Conservation (phyloP, 2,113 vertebrate species). For the Anguilla japonica region DNA sequence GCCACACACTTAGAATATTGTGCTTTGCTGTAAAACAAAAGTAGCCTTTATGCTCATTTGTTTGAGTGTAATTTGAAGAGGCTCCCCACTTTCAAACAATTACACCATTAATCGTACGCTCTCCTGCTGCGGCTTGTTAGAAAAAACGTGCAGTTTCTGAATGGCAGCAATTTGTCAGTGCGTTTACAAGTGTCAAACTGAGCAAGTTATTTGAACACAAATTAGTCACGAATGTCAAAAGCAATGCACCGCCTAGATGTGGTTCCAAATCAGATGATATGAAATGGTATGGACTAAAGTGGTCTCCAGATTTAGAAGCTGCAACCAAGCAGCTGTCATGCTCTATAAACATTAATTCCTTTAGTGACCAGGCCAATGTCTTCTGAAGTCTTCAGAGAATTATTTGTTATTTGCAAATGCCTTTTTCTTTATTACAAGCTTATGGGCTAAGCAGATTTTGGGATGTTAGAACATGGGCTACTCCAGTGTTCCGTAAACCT, state of each 20-base stretch:
- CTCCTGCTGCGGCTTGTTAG: not conserved
- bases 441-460: too few relatives aligned
- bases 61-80: constrained; percentile 6
- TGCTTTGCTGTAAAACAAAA: not conserved
- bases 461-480: not conserved
- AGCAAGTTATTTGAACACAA: constrained; percentile 51
- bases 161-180: constrained; percentile 53
- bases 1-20: not conserved
- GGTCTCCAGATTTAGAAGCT: constrained; percentile 27
- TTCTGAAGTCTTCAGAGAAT: not conserved
- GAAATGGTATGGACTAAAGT: constrained; percentile 29
- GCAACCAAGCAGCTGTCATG: constrained; percentile 29
- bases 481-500: too few relatives aligned
- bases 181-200: constrained; percentile 52
- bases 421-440: too few relatives aligned
- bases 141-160: constrained; percentile 10
- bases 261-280: constrained; percentile 23
- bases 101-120: constrained; percentile 8
- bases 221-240: constrained; percentile 70
- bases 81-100: not conserved
- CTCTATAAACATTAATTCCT: constrained; percentile 17
- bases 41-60: not conserved
- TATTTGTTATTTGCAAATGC: not conserved
- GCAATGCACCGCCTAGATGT: constrained; percentile 48
- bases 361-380: constrained; percentile 21